phyloP scores from a whole-genome alignment of 2,888 invertebrate species.

The Ichneumon xanthorius region DNA sequence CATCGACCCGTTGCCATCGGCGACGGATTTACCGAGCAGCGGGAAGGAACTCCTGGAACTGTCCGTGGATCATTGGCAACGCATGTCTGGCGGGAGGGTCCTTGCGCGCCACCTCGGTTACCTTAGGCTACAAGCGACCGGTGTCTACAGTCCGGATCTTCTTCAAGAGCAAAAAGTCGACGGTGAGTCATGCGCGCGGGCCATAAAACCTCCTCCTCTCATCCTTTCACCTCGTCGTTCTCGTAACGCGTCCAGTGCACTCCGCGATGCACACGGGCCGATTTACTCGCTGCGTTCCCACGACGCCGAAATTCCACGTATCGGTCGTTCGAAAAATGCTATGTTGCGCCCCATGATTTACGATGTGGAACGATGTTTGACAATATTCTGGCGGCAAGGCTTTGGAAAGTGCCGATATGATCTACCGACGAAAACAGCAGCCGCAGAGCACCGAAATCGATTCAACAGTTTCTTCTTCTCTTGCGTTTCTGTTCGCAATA shows the following conservation, averaged over 20 bases:
- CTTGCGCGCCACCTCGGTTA: constrained; percentile 88
- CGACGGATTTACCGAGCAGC: constrained; percentile 86
- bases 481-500: no score
- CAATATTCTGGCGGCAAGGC: background rate
- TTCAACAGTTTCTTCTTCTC: no score
- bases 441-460: no score
- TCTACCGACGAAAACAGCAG: no score
- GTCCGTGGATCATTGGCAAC: constrained; percentile 88
- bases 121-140: constrained; percentile 87
- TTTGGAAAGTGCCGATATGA: background rate
- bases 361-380: background rate
- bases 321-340: constrained; percentile 17
- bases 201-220: constrained; percentile 37
- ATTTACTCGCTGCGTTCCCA: constrained; percentile 48
- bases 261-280: constrained; percentile 31
- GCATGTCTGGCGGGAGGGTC: constrained; percentile 86
- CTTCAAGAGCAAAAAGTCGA: constrained; percentile 86
- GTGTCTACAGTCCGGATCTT: constrained; percentile 86
- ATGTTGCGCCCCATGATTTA: background rate
- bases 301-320: constrained; percentile 53
- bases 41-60: constrained; percentile 88
- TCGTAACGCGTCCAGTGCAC: constrained; percentile 57
- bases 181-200: constrained; percentile 67
- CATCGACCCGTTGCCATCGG: constrained; percentile 86
- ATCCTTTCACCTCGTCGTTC: constrained; percentile 23